Evolutionary conservation across 35 echinoderm and acorn worm species (phyloP).

Genomic region (Lytechinus pictus): DNA sequence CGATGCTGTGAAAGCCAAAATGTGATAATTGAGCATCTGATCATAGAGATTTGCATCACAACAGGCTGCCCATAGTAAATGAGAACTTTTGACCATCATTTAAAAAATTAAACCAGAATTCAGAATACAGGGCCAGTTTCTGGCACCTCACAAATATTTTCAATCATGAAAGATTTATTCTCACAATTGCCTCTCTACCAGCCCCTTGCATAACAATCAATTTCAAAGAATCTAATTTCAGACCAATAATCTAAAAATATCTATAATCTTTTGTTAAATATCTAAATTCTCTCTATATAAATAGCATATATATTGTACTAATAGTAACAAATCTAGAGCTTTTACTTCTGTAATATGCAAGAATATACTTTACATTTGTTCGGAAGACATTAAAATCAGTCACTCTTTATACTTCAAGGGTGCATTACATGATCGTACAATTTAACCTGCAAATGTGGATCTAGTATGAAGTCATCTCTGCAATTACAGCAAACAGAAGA

Average conservation of each 20-base stretch:
- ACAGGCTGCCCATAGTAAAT: too few species aligned
- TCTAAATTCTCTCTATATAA: background rate
- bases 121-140: too few species aligned
- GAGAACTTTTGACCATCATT: too few species aligned
- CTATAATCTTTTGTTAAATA: background rate
- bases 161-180: background rate
- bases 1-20: too few species aligned
- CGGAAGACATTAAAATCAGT: background rate
- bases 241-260: background rate
- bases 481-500: too few species aligned
- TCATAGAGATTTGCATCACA: too few species aligned
- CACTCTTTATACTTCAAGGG: background rate
- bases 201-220: background rate
- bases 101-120: too few species aligned
- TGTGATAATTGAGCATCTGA: too few species aligned
- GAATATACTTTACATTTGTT: background rate
- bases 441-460: too few species aligned
- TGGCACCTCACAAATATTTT: too few species aligned
- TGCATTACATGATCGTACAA: too few species aligned
- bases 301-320: background rate
- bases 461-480: too few species aligned
- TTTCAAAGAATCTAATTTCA: background rate
- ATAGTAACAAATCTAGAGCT: background rate
- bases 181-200: background rate
- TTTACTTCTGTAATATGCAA: background rate